phyloP scores from a whole-genome alignment of 2,113 vertebrate genomes.

The Oophaga pumilio region DNA sequence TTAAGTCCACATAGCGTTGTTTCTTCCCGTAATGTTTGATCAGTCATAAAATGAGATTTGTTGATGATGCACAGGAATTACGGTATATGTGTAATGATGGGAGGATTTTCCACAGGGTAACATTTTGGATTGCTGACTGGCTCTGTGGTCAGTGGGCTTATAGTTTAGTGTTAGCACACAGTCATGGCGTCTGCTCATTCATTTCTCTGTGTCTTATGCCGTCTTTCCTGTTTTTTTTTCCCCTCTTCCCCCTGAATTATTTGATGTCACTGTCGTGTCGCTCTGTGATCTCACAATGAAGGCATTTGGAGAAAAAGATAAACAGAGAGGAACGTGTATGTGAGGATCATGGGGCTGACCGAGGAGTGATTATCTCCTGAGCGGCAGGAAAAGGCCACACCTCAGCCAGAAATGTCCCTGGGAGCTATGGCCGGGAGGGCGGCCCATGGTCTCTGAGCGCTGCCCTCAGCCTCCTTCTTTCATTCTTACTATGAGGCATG shows the following conservation, averaged over 20 bases:
- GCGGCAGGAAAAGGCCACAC: slow-evolving; percentile 51
- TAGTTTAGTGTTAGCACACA: neutral
- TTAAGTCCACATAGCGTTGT: too few relatives aligned
- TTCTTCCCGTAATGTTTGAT: too few relatives aligned
- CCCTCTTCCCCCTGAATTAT: neutral
- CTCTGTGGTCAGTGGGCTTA: too few relatives aligned
- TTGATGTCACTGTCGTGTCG: neutral
- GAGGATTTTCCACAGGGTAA: too few relatives aligned
- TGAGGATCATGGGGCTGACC: neutral
- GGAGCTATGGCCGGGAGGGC: neutral
- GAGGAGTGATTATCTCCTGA: slow-evolving; percentile 4
- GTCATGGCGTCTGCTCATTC: neutral
- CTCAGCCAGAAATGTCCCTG: slow-evolving; percentile 45
- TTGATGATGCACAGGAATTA: neutral
- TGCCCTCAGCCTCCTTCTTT: neutral
- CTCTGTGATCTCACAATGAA: slow-evolving; percentile 24
- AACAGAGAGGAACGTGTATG: neutral
- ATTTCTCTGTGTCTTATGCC: neutral
- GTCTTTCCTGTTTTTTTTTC: neutral
- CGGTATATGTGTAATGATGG: too few relatives aligned
- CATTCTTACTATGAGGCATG: neutral
- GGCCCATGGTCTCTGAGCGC: neutral
- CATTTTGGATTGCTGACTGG: too few relatives aligned
- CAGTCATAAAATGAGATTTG: too few relatives aligned
- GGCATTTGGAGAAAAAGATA: slow-evolving; percentile 8